Percentiles rank a stretch among this genome's conserved stretches.
Conservation (phyloP, 2,797 vertebrate genomes). For the Phylloscopus collybita region DNA sequence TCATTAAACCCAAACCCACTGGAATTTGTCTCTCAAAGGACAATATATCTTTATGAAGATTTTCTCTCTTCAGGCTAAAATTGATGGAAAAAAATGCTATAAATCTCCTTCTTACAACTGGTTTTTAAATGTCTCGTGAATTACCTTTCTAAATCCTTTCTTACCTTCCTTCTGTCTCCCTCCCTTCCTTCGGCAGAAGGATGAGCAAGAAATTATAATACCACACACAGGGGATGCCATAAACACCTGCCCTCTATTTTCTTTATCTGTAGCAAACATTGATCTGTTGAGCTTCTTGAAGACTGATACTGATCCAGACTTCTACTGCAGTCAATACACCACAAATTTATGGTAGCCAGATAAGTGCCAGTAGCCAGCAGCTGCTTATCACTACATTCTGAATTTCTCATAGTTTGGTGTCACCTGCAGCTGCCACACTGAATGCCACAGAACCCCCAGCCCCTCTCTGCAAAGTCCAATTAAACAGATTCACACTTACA, state of each 20-base stretch:
- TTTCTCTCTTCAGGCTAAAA: neutral
- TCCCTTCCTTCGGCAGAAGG: neutral
- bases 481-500: neutral
- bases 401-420: neutral
- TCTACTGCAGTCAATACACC: neutral
- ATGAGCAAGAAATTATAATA: neutral
- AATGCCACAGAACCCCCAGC: neutral
- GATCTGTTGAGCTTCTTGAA: conserved; percentile 35
- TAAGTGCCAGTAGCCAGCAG: neutral
- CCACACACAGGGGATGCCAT: neutral
- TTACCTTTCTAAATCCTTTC: neutral
- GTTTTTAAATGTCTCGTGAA: neutral
- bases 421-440: neutral
- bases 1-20: neutral
- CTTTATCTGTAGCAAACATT: conserved; percentile 28
- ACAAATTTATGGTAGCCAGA: neutral
- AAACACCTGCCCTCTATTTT: conserved; percentile 11
- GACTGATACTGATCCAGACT: conserved; percentile 9
- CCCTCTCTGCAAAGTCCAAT: neutral
- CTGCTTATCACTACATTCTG: neutral
- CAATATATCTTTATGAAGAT: neutral
- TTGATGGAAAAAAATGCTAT: neutral
- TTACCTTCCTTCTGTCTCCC: neutral
- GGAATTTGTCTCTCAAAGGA: neutral
- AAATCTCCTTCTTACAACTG: neutral